Conservation (phyloP, 2,113 vertebrate genomes). For the Salvelinus sp. region DNA sequence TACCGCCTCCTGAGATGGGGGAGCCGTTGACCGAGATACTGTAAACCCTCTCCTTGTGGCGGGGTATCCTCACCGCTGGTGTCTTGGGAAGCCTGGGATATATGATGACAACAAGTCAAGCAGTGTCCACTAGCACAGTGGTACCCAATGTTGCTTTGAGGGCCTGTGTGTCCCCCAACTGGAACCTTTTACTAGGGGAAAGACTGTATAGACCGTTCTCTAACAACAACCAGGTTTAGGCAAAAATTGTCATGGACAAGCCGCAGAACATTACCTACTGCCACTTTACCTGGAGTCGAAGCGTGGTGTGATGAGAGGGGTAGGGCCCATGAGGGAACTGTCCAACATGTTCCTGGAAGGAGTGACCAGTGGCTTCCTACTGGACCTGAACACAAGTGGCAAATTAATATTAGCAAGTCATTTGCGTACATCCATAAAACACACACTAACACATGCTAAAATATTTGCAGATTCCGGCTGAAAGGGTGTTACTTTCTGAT, state of each 20-base stretch:
- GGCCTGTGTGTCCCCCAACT: too few species aligned
- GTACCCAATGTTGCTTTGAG: background rate
- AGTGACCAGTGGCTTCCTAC: conserved; percentile 67
- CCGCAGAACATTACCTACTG: background rate
- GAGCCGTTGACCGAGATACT: conserved; percentile 79
- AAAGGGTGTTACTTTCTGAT: conserved; percentile 58
- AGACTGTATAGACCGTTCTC: background rate
- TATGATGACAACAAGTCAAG: background rate
- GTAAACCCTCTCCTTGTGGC: conserved; percentile 74
- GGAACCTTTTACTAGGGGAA: background rate
- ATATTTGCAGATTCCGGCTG: background rate
- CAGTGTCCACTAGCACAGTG: background rate
- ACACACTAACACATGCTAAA: too few species aligned
- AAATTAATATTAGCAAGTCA: background rate
- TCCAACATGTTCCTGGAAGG: conserved; percentile 69
- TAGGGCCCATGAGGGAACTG: conserved; percentile 69
- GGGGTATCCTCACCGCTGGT: conserved; percentile 65
- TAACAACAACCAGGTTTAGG: too few species aligned
- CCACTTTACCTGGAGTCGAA: conserved; percentile 72
- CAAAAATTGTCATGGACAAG: too few species aligned
- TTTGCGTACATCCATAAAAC: too few species aligned
- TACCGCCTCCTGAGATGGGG: conserved; percentile 58
- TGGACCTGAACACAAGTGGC: conserved; percentile 56
- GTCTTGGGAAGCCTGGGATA: conserved; percentile 70
- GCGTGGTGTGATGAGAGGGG: conserved; percentile 74